A percentile compares a stretch with the other conserved stretches of the same genome.
These are phyloP conservation scores for Mola mola DNA, from an alignment of 2,113 vertebrate species.

Conservation along the genomic window DNA sequence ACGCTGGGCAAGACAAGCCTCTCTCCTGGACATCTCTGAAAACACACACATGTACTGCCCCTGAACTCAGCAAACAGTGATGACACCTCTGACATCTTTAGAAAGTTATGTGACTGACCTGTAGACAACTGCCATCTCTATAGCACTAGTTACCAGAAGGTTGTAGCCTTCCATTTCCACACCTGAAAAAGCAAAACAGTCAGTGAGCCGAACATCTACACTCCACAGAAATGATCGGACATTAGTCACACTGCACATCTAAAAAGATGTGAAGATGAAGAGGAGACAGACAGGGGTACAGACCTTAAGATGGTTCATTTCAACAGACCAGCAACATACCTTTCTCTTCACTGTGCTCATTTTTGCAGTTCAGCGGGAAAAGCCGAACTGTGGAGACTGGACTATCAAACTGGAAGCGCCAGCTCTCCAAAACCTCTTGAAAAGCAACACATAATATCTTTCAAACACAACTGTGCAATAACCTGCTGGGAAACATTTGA, in stretches of 20 bases:
- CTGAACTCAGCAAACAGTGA: background rate
- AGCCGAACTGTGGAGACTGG: slow-evolving; percentile 89
- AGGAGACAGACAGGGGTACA: background rate
- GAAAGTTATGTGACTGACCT: slow-evolving; percentile 73
- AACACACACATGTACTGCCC: slow-evolving; percentile 11
- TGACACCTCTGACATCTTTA: background rate
- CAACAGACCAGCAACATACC: slow-evolving; percentile 36
- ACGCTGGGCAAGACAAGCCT: slow-evolving; percentile 81
- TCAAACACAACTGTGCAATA: too few species aligned
- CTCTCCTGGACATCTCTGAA: slow-evolving; percentile 84
- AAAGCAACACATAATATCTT: slow-evolving; percentile 30
- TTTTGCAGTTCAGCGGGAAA: slow-evolving; percentile 75
- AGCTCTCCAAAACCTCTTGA: slow-evolving; percentile 86
- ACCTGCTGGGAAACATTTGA: too few species aligned
- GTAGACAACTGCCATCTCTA: slow-evolving; percentile 89
- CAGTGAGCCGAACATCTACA: background rate
- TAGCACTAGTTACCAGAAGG: slow-evolving; percentile 87
- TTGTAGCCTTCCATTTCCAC: slow-evolving; percentile 75
- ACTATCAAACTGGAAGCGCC: slow-evolving; percentile 89
- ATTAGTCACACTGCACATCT: background rate
- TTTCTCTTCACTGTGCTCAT: slow-evolving; percentile 19
- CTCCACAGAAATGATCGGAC: background rate
- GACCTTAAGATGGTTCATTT: background rate
- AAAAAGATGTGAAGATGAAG: background rate
- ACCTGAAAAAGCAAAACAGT: slow-evolving; percentile 19